These are phyloP conservation scores for Enteromius trimaculatus DNA, from an alignment of 2,797 vertebrate species.

Conservation along the genomic window DNA sequence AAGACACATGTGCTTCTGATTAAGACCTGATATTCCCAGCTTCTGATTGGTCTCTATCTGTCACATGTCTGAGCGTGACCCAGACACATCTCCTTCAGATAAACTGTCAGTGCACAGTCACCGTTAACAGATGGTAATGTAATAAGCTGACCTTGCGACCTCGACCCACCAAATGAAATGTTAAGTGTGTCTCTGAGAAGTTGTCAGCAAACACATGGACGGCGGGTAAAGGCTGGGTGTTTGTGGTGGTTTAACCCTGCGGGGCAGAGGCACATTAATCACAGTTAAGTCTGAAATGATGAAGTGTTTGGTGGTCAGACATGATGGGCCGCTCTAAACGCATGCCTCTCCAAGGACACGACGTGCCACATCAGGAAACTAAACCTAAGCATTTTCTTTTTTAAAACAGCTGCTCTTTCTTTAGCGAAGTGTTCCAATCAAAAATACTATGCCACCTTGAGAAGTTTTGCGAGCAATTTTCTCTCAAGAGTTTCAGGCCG, in stretches of 20 bases:
- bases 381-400: not conserved
- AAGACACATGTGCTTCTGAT: constrained; percentile 72
- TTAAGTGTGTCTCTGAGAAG: constrained; percentile 76
- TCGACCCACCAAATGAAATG: constrained; percentile 71
- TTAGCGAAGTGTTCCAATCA: not conserved
- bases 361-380: constrained; percentile 12
- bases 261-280: constrained; percentile 75
- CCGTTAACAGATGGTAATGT: constrained; percentile 79
- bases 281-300: constrained; percentile 69
- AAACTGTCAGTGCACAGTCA: constrained; percentile 63
- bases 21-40: constrained; percentile 66
- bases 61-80: constrained; percentile 62
- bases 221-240: constrained; percentile 66
- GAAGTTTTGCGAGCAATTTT: not conserved
- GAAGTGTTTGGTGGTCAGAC: constrained; percentile 73
- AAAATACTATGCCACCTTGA: not conserved
- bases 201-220: constrained; percentile 79
- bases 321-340: constrained; percentile 20
- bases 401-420: constrained; percentile 14
- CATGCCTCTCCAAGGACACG: not conserved
- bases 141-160: constrained; percentile 72
- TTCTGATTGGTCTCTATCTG: constrained; percentile 55
- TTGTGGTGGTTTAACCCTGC: constrained; percentile 76
- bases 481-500: not conserved
- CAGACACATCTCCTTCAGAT: constrained; percentile 53